phyloP scores from a whole-genome alignment of 2,888 invertebrate genomes.

The Keiferia lycopersicella region DNA sequence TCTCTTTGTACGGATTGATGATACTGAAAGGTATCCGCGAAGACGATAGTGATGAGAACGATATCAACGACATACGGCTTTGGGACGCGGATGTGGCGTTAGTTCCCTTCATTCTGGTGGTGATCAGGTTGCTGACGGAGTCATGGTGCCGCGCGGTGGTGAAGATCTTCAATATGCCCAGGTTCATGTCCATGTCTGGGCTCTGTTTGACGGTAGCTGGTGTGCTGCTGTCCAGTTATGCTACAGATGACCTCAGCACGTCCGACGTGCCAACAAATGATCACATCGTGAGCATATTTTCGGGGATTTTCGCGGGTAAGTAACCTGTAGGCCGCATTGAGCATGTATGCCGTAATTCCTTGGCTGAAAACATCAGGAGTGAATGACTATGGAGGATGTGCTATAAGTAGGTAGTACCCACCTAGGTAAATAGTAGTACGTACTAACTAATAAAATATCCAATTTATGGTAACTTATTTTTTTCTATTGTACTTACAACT shows the following conservation, averaged over 20 bases:
- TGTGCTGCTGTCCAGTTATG: constrained; percentile 76
- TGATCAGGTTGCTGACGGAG: constrained; percentile 81
- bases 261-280: constrained; percentile 56
- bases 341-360: no score
- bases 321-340: constrained; percentile 23
- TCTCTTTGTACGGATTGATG: constrained; percentile 80
- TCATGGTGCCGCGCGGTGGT: constrained; percentile 82
- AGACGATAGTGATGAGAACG: constrained; percentile 68
- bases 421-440: not conserved
- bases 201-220: constrained; percentile 82
- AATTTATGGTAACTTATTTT: not conserved
- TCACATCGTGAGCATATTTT: constrained; percentile 72
- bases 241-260: constrained; percentile 51
- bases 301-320: constrained; percentile 78
- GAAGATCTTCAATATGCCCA: constrained; percentile 80
- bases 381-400: no score
- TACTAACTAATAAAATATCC: not conserved
- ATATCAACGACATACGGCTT: constrained; percentile 58
- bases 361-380: no score
- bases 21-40: constrained; percentile 75
- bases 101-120: constrained; percentile 82
- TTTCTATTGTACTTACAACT: not conserved
- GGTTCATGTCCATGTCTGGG: constrained; percentile 80
- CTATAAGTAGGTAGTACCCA: no score
- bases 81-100: constrained; percentile 83